Base-by-base conservation (phyloP, 1,140 invertebrate species). In the Dufourea novaeangliae region DNA sequence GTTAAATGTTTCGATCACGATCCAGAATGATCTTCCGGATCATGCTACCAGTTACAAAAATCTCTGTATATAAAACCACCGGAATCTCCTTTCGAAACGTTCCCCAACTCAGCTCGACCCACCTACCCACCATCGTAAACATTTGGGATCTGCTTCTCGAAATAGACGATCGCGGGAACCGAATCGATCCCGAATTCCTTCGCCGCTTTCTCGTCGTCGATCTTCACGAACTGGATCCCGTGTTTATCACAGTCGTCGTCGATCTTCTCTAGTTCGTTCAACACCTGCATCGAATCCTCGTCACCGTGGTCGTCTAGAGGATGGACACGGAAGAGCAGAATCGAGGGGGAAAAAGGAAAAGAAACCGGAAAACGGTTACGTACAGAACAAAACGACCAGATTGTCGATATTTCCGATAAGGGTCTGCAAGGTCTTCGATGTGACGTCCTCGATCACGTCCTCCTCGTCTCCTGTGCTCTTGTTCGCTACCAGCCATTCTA, bases 191-290 rank as follows among this genome's bases (percentile, higher is more conserved):
- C 97, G 90, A 96, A 98, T 84, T 97, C 96, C 82, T 94, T 94
- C 57, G 96, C 96, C 29, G 96, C 96, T 81, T 95, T 94, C 32
- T 95, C 93, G 90, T 98, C 97, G 84, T 97, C 97, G 80, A 98
- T 98, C 92, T 98, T 98, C 3, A 98, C 97, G 91, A 98, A 98
- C 90, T 98, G 97, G 85, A 98, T 98, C 61, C 97, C 97, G 88
- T 97, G 96, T 86, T 96, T 96, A 89, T 97, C 97, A 86, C 96
- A 97, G 89, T 98, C 97, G 90, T 98, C 97, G 89, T 98, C 97
- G 87, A 98, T 98, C 91, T 97, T 97, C 92, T 98, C 97, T 77
- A 98, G 92, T 91, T 98, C 97, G 80, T 94, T 95, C 67, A 98
- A 93, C 39, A 97, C 96, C 85, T 95, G 94, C 95, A 96, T 95